Evolutionary conservation across 1,140 invertebrate genomes (phyloP).

Genomic region (Pogonomyrmex californicus): DNA sequence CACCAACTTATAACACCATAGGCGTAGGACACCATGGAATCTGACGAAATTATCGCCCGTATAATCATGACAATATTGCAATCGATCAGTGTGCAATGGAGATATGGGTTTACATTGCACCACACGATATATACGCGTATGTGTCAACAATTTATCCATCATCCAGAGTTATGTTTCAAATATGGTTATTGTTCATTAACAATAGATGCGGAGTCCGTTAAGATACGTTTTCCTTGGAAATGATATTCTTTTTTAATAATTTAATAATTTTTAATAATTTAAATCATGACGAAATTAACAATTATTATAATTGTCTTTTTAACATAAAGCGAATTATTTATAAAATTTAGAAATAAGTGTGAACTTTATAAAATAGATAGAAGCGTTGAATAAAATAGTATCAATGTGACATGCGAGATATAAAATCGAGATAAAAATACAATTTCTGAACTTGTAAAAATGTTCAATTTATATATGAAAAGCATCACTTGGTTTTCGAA

Average conservation of each 20-base stretch:
- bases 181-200: not conserved
- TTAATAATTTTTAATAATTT: not conserved
- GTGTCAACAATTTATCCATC: not conserved
- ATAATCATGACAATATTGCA: not conserved
- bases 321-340: not conserved
- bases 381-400: too few species aligned
- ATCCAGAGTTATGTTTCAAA: not conserved
- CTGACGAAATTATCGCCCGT: conserved; percentile 44
- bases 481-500: not conserved
- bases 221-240: too few species aligned
- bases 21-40: conserved; percentile 69
- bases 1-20: conserved; percentile 61
- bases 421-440: not conserved
- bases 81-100: not conserved
- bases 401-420: too few species aligned
- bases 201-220: not conserved
- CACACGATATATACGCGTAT: not conserved
- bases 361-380: not conserved
- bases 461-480: not conserved
- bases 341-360: not conserved
- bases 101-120: not conserved
- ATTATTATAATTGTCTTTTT: not conserved
- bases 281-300: not conserved
- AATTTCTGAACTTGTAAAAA: not conserved
- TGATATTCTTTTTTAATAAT: not conserved